These are phyloP conservation scores for Tragelaphus scriptus DNA, from an alignment of 2,113 vertebrate species.

Conservation along the genomic window DNA sequence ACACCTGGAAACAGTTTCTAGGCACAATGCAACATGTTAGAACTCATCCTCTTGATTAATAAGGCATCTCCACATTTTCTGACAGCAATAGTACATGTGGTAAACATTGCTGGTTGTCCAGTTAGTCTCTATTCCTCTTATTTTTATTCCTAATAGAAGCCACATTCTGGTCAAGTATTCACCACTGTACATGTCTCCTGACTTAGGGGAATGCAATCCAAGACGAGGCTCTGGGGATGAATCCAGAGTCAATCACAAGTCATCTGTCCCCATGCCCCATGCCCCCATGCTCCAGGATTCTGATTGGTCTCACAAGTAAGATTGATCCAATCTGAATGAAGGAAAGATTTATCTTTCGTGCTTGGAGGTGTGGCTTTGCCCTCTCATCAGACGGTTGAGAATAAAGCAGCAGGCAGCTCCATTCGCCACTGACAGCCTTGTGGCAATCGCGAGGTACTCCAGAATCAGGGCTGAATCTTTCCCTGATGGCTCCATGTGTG, in stretches of 20 bases:
- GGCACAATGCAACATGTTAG: neutral
- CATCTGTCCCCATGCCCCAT: fast-evolving
- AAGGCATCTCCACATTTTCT: neutral
- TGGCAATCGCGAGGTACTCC: neutral
- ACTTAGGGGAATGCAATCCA: neutral
- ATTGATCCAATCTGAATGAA: neutral
- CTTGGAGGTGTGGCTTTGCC: neutral
- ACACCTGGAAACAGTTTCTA: neutral
- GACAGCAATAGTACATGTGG: neutral
- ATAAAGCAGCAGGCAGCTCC: neutral
- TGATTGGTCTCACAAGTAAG: neutral
- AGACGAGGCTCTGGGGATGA: neutral
- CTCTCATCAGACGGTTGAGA: neutral
- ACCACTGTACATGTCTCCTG: neutral
- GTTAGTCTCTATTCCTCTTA: neutral
- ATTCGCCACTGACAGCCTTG: neutral
- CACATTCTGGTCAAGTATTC: neutral
- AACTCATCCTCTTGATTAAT: neutral
- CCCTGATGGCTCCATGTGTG: neutral
- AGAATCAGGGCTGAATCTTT: neutral
- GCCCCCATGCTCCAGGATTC: neutral
- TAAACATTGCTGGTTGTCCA: neutral
- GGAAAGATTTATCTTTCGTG: neutral
- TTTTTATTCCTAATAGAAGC: neutral
- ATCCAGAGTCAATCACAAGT: neutral